phyloP scores from a whole-genome alignment of 1,140 invertebrate species.

The Drosophila tristis region DNA sequence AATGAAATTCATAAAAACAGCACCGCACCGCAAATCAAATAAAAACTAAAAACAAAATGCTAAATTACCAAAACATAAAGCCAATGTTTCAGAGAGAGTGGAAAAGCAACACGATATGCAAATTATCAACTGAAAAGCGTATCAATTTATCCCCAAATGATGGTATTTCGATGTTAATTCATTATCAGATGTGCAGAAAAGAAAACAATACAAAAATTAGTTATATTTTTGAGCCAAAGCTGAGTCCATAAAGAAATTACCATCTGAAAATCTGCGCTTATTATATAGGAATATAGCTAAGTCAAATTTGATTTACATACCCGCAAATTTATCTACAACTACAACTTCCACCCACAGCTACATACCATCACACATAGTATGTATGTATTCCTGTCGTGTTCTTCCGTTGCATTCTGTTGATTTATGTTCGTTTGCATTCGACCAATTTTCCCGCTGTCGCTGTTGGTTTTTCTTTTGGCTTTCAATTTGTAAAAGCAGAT shows the following conservation, averaged over 20 bases:
- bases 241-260: too few species aligned
- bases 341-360: too few species aligned
- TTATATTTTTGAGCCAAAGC: neutral
- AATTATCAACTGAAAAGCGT: slow-evolving; percentile 36
- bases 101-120: slow-evolving; percentile 6
- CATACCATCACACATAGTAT: too few species aligned
- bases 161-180: neutral
- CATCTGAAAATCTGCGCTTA: too few species aligned
- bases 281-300: too few species aligned
- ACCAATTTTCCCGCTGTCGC: neutral
- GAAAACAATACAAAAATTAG: neutral
- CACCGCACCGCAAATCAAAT: slow-evolving; percentile 32
- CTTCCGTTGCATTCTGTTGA: slow-evolving; percentile 50
- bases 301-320: too few species aligned
- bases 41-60: slow-evolving; percentile 35
- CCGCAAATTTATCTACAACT: too few species aligned
- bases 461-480: neutral
- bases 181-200: neutral
- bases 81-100: neutral
- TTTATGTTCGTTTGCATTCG: slow-evolving; percentile 28
- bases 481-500: slow-evolving; percentile 10
- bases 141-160: neutral
- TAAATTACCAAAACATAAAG: slow-evolving; percentile 12
- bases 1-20: slow-evolving; percentile 27
- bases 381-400: slow-evolving; percentile 4